These are phyloP conservation scores for Resseliella maxima DNA, from an alignment of 2,888 invertebrate genomes.

Conservation along the genomic window DNA sequence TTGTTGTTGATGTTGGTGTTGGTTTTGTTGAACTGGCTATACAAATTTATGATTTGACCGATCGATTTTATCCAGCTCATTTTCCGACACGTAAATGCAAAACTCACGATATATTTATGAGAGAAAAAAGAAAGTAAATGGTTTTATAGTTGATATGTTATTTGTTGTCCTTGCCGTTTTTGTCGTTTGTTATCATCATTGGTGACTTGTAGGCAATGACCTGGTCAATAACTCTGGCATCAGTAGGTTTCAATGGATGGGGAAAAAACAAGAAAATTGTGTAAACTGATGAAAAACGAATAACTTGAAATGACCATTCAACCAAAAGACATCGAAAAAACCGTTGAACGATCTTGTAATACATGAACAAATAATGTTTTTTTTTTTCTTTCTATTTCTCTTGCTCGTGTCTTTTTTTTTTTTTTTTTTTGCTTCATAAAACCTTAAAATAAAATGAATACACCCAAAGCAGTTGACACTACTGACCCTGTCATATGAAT, in stretches of 20 bases:
- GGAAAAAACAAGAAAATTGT: not conserved
- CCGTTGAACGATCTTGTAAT: conserved; percentile 24
- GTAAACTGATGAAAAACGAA: not conserved
- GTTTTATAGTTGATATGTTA: not conserved
- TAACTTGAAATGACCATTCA: not conserved
- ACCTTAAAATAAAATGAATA: conserved; percentile 13
- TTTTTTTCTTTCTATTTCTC: not conserved
- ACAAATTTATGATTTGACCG: conserved; percentile 19
- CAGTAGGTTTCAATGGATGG: not conserved
- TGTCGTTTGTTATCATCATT: too few species aligned
- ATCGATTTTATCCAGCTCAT: conserved; percentile 5
- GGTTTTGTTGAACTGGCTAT: not conserved
- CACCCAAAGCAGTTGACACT: not conserved
- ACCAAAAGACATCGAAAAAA: not conserved
- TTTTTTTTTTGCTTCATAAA: conserved; percentile 17
- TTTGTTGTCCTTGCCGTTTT: not conserved
- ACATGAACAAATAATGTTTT: conserved; percentile 48
- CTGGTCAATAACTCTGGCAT: not conserved
- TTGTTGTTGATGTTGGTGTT: too few species aligned
- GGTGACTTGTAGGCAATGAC: not conserved
- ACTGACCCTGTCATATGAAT: not conserved
- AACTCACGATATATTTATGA: not conserved
- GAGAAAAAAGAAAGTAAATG: not conserved
- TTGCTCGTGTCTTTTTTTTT: too few species aligned
- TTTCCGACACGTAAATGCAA: conserved; percentile 24